Percentiles rank a stretch among this genome's conserved stretches.
These are phyloP conservation scores for Pteropus rufus DNA, from an alignment of 2,797 vertebrate genomes.

Conservation along the genomic window DNA sequence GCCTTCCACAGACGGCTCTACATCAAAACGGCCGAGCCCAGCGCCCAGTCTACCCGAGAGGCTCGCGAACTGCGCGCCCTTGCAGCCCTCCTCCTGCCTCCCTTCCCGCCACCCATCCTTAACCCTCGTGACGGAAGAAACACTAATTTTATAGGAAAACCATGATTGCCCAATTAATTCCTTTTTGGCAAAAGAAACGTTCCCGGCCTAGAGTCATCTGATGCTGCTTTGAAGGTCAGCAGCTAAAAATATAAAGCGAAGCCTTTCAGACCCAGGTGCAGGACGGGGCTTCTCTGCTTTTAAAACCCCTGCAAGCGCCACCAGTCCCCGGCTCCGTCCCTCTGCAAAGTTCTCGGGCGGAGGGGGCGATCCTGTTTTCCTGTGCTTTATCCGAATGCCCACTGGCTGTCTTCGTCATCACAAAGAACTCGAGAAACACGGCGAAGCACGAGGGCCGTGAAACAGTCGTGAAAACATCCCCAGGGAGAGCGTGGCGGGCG, in stretches of 20 bases:
- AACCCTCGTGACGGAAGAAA: background rate
- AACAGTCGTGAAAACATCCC: background rate
- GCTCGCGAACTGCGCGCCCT: no score
- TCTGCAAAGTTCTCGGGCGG: no score
- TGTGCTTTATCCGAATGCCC: background rate
- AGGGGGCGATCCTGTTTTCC: background rate
- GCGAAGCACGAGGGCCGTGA: background rate
- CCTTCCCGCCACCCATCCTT: background rate
- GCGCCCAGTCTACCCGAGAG: background rate
- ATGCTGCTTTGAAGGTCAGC: conserved; percentile 37
- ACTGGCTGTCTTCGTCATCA: no score
- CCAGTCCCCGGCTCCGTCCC: no score
- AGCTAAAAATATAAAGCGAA: conserved; percentile 45
- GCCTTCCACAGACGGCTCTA: no score
- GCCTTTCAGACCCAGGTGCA: conserved; percentile 20
- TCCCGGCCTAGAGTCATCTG: background rate
- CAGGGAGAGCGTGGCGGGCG: accelerated
- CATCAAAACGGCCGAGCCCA: no score
- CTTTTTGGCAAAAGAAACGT: background rate
- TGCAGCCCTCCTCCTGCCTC: background rate
- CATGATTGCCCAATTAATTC: background rate
- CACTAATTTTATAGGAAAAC: background rate
- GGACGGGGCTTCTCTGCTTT: background rate
- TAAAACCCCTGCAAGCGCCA: accelerated
- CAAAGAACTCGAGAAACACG: background rate